These are phyloP conservation scores for Gonocerus acuteangulatus DNA, from an alignment of 2,888 invertebrate species.

Conservation along the genomic window DNA sequence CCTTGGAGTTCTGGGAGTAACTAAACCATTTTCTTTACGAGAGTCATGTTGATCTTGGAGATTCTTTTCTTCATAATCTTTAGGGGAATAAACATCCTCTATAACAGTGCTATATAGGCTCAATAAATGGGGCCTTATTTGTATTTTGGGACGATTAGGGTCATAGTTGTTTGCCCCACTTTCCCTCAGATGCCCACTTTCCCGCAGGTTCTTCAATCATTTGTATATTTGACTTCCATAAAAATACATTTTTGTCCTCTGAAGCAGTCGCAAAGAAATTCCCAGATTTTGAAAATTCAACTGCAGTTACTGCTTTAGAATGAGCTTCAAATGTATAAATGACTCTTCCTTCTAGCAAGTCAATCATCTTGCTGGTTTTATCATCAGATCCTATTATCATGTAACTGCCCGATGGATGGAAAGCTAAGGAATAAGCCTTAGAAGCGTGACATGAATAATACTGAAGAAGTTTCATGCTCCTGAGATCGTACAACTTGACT, in stretches of 20 bases:
- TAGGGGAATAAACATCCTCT: constrained; percentile 30
- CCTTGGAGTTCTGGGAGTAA: too few relatives aligned
- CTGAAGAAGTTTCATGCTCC: constrained; percentile 70
- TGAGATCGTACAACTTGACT: constrained; percentile 76
- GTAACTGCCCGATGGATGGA: constrained; percentile 83
- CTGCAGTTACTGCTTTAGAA: constrained; percentile 58
- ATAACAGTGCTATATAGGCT: constrained; percentile 7
- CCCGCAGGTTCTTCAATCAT: constrained; percentile 7
- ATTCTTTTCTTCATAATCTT: constrained; percentile 33
- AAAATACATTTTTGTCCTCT: constrained; percentile 58
- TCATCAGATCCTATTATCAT: constrained; percentile 74
- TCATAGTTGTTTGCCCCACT: constrained; percentile 24
- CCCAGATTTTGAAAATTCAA: constrained; percentile 70
- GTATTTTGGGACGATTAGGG: constrained; percentile 24
- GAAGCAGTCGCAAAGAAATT: constrained; percentile 80
- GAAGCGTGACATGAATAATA: constrained; percentile 68
- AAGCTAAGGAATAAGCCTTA: constrained; percentile 62
- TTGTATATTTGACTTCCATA: constrained; percentile 31
- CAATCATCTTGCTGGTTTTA: constrained; percentile 76
- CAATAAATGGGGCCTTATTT: not conserved
- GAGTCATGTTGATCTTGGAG: too few relatives aligned
- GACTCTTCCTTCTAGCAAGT: constrained; percentile 80
- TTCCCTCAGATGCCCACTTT: constrained; percentile 14
- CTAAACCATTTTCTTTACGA: too few relatives aligned
- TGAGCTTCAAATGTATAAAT: constrained; percentile 83